Conservation (phyloP, 2,797 vertebrate species). For the Enteromius mattozi region DNA sequence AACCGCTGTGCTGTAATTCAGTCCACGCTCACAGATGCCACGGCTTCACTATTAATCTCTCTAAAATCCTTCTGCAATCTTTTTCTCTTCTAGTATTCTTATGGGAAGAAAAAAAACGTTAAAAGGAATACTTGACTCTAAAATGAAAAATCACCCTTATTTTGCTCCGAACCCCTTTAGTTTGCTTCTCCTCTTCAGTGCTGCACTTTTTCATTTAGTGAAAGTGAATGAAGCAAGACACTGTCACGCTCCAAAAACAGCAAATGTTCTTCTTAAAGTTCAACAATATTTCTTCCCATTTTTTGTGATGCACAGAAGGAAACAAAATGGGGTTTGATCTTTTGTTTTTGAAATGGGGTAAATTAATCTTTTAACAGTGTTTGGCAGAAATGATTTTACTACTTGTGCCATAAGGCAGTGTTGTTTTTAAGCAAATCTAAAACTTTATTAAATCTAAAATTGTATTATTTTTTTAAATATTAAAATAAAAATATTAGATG, state of each 20-base stretch:
- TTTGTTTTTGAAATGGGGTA: background rate
- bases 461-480: background rate
- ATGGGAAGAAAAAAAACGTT: background rate
- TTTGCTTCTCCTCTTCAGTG: background rate
- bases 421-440: too few relatives aligned
- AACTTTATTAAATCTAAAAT: too few relatives aligned
- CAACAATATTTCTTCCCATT: background rate
- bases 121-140: background rate
- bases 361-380: background rate
- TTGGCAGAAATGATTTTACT: background rate
- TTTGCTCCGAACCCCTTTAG: background rate
- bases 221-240: background rate
- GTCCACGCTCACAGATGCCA: background rate
- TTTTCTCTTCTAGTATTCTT: background rate
- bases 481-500: background rate
- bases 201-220: background rate
- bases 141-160: background rate
- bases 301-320: background rate
- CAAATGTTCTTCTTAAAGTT: background rate
- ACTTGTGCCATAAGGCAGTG: too few relatives aligned
- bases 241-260: constrained; percentile 2
- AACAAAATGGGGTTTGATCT: background rate
- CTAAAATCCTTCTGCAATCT: background rate
- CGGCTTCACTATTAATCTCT: background rate
- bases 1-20: constrained; percentile 21